These are phyloP conservation scores for Mormoops blainvillei DNA, from an alignment of 2,113 vertebrate genomes.

Conservation along the genomic window DNA sequence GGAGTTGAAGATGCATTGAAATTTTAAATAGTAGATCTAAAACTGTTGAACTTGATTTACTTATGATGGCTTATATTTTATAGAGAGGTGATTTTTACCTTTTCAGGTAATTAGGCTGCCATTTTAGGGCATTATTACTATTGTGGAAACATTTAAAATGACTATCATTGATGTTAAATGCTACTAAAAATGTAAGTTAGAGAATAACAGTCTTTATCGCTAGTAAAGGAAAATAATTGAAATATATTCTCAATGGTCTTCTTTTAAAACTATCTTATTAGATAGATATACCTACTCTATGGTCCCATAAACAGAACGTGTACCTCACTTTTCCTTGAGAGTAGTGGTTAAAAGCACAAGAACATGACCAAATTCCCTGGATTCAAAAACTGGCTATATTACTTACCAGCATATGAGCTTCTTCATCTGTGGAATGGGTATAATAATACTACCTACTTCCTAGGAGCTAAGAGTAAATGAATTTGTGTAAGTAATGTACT, in stretches of 20 bases:
- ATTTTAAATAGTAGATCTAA: conserved; percentile 15
- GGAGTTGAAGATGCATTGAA: not conserved
- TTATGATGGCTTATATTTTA: conserved; percentile 9
- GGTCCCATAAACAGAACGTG: not conserved
- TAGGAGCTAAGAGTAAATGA: not conserved
- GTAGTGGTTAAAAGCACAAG: not conserved
- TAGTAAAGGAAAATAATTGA: not conserved
- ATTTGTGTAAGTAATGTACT: not conserved
- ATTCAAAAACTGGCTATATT: not conserved
- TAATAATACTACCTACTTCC: not conserved
- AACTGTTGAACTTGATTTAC: not conserved
- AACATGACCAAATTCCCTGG: not conserved
- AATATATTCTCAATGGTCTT: not conserved
- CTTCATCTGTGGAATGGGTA: not conserved
- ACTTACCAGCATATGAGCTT: not conserved
- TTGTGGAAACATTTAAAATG: not conserved
- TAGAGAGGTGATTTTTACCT: not conserved
- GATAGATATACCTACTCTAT: not conserved
- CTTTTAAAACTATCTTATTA: not conserved
- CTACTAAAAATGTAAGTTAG: not conserved
- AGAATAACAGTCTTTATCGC: not conserved
- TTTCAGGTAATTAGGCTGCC: not conserved
- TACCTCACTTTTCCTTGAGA: not conserved
- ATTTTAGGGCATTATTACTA: not conserved
- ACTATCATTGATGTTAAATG: not conserved